Evolutionary conservation across 2,888 invertebrate genomes (phyloP).

Genomic region (Zygothrica quintamaculata): DNA sequence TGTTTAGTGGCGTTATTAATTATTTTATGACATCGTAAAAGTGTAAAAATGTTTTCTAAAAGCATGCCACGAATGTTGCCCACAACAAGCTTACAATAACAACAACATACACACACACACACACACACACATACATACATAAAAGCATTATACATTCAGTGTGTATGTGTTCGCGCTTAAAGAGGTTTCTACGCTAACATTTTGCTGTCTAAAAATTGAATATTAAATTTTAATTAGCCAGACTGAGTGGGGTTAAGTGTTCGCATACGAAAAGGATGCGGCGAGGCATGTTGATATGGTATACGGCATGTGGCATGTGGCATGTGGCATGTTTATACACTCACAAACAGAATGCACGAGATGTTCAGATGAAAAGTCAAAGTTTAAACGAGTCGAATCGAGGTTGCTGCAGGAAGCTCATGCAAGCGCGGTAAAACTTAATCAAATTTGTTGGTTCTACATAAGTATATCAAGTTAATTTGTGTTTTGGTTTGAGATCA

Average conservation of each 20-base stretch:
- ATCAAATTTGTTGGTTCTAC: constrained; percentile 34
- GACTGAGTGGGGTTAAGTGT: constrained; percentile 48
- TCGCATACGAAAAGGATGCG: constrained; percentile 21
- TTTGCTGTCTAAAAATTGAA: constrained; percentile 64
- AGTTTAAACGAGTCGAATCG: constrained; percentile 1
- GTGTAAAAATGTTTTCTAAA: constrained; percentile 68
- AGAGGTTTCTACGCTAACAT: constrained; percentile 44
- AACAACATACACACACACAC: constrained; percentile 5
- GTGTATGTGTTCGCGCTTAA: constrained; percentile 30
- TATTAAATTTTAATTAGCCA: constrained; percentile 76
- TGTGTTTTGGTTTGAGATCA: constrained; percentile 10
- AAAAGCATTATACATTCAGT: no score
- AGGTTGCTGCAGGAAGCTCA: background rate
- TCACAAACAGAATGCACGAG: constrained; percentile 8
- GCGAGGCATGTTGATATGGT: constrained; percentile 7
- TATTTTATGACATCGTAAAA: constrained; percentile 79
- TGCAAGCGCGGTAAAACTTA: constrained; percentile 20
- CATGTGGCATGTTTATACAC: constrained; percentile 46
- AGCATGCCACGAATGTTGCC: constrained; percentile 64
- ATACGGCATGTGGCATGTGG: constrained; percentile 29
- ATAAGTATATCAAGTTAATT: constrained; percentile 36
- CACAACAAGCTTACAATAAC: constrained; percentile 22
- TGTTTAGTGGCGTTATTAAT: constrained; percentile 81
- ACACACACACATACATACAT: constrained; percentile 15
- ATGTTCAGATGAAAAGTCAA: constrained; percentile 7